phyloP scores from a whole-genome alignment of 2,797 vertebrate species.

The Amazonetta brasiliensis region DNA sequence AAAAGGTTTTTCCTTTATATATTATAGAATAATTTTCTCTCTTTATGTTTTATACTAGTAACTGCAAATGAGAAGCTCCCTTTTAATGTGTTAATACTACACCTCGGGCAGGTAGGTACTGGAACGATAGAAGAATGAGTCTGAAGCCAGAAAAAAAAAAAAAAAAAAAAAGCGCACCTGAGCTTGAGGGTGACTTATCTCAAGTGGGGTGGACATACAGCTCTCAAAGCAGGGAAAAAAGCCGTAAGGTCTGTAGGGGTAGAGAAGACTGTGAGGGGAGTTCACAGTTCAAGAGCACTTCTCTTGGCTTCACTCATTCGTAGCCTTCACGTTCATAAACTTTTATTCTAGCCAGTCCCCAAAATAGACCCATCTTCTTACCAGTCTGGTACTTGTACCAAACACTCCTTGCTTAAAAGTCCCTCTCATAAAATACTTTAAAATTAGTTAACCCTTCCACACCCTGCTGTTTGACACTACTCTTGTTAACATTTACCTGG shows the following conservation, averaged over 20 bases:
- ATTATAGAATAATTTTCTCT: neutral
- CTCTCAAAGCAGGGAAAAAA: neutral
- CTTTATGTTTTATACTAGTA: neutral
- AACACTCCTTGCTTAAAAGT: neutral
- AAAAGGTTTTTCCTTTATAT: neutral
- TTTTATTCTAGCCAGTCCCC: neutral
- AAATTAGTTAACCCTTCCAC: neutral
- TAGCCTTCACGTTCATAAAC: neutral
- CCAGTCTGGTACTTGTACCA: fast-evolving
- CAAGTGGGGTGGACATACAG: neutral
- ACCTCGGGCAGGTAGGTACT: neutral
- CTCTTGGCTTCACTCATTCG: neutral
- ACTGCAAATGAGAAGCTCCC: neutral
- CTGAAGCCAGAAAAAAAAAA: neutral
- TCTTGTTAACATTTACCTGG: neutral
- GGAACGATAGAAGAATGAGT: neutral
- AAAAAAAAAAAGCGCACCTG: neutral
- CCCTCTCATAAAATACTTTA: neutral
- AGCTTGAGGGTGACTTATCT: neutral
- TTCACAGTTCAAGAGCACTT: neutral
- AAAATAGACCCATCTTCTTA: neutral
- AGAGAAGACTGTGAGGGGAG: neutral
- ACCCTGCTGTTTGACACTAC: neutral
- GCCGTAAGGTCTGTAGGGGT: neutral
- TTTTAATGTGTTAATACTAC: neutral